Base-by-base conservation (phyloP, 2,797 vertebrate species). In the Gymnothorax javanicus region DNA sequence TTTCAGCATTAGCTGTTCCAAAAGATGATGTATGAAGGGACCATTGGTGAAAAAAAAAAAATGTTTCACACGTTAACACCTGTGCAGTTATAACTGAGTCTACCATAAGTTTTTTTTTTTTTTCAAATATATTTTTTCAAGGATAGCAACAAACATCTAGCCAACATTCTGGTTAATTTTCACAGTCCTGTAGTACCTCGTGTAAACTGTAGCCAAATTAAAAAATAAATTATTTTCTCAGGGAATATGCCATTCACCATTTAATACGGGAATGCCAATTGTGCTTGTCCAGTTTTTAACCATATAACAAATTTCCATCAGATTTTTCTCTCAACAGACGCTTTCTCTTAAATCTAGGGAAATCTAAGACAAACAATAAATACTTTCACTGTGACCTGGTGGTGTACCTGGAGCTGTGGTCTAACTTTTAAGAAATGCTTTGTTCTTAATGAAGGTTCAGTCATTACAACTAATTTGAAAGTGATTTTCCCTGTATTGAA, bases 381-480 rank as follows among this genome's bases (percentile, higher is more conserved):
- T 94, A 95, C 94, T 94, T 94, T 94, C 94, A 94, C 93, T 91
- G 93, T 94, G 95, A 95, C 93, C 95, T 95, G 95, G 3, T 60
- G 12, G 59, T 60, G 11, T 60, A 60, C 59, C 59, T 60, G 59
- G 59, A 17, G 59, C 59, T 3, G 11, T 23, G 4, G 62, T 64
- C 17, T 64, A 20, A 64, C 23, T 64, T 64, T 64, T n/a, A 20
- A 64, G 62, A 20, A 64, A 20, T 17, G 62, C 20, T 20, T 62
- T 62, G 62, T 64, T 20, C 62, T 64, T 69, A 9, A 25, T 7
- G n/a, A 25, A 69, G 25, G 8, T 11, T 73, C 25, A 73, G 25
- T 73, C 20, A 73, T 69, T 27, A 69, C 25, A 69, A 75, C 43
- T 7, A 77, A 50, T 77, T 12, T 50, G 73, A 33, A 77, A 77